These are phyloP conservation scores for Dendropsophus ebraccatus DNA, from an alignment of 2,113 vertebrate species.

Conservation along the genomic window DNA sequence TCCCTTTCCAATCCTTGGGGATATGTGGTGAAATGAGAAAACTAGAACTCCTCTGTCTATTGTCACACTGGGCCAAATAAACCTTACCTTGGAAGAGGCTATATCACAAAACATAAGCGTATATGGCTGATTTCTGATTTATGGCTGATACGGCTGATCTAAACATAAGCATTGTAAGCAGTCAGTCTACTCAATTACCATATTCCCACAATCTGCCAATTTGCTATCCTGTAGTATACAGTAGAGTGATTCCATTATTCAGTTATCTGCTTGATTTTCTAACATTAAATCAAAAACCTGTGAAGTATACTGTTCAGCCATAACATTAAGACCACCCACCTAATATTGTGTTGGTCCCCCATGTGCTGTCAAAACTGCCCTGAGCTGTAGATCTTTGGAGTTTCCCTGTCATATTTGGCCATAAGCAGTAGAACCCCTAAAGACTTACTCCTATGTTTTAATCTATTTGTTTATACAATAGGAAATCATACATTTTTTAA, in stretches of 20 bases:
- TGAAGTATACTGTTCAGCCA: background rate
- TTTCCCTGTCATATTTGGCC: too few species aligned
- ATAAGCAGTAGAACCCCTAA: too few species aligned
- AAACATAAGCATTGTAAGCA: background rate
- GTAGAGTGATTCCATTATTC: background rate
- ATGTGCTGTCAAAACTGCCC: too few species aligned
- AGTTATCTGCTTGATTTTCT: background rate
- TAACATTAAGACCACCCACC: background rate
- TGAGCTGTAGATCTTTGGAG: too few species aligned
- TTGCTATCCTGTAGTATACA: background rate
- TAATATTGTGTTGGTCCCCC: background rate
- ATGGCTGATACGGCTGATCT: too few species aligned
- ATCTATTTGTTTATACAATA: too few species aligned
- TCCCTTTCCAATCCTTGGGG: background rate
- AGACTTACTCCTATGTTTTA: too few species aligned
- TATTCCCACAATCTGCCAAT: background rate
- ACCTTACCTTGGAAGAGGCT: background rate
- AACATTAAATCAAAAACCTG: too few species aligned
- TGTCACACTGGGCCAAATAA: background rate
- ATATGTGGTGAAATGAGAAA: background rate
- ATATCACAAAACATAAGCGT: background rate
- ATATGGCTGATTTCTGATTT: background rate
- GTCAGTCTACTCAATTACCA: background rate
- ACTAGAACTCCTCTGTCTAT: background rate
- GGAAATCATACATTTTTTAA: too few species aligned